phyloP scores from a whole-genome alignment of 2,797 vertebrate genomes.

The Chelon labrosus region DNA sequence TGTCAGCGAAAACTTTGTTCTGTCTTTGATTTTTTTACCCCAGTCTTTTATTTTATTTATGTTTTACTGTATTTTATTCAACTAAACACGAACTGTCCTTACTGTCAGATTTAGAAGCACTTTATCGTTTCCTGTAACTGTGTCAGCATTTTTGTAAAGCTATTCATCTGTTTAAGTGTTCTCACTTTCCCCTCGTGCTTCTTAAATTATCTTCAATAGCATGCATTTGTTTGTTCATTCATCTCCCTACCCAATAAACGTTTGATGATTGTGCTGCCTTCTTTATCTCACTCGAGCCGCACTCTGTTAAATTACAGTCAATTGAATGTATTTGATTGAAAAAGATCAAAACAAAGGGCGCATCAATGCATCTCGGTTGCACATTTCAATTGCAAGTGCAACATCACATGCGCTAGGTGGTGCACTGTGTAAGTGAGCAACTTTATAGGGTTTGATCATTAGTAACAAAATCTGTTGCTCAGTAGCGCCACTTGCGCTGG shows the following conservation, averaged over 20 bases:
- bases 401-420: constrained; percentile 83
- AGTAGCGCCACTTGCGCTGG: constrained; percentile 85
- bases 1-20: too few relatives aligned
- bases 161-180: background rate
- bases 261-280: background rate
- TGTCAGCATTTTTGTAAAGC: background rate
- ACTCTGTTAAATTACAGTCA: constrained; percentile 15
- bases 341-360: constrained; percentile 47
- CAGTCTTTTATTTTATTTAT: background rate
- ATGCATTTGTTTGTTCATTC: constrained; percentile 9
- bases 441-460: constrained; percentile 76
- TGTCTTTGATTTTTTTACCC: background rate
- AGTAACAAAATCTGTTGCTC: constrained; percentile 83
- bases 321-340: constrained; percentile 19
- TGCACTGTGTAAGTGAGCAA: constrained; percentile 82
- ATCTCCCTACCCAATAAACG: background rate
- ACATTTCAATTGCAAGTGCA: constrained; percentile 66
- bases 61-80: background rate
- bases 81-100: background rate
- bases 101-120: background rate
- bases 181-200: background rate
- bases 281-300: constrained; percentile 1
- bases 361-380: constrained; percentile 49
- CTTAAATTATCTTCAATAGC: background rate
- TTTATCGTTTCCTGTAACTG: background rate